Conservation (phyloP, 2,888 invertebrate species). For the Dioctria rufipes region DNA sequence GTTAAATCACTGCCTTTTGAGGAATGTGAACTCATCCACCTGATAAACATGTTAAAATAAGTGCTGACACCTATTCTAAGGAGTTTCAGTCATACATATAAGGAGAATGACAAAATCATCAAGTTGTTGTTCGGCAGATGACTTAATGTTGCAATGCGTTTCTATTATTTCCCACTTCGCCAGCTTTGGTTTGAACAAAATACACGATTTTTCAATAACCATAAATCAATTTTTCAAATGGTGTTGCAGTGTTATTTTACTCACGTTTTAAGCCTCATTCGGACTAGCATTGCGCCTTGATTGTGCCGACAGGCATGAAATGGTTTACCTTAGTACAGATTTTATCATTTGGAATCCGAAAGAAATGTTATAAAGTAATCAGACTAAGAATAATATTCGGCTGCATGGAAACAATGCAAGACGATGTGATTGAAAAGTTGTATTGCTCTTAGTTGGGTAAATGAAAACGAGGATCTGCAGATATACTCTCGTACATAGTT, state of each 20-base stretch:
- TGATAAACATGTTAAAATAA: slow-evolving; percentile 29
- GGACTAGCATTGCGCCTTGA: slow-evolving; percentile 11
- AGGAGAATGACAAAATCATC: slow-evolving; percentile 23
- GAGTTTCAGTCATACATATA: not conserved
- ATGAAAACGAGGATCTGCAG: too few species aligned
- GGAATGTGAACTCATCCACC: slow-evolving; percentile 32
- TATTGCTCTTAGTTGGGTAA: too few species aligned
- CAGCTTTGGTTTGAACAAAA: slow-evolving; percentile 22
- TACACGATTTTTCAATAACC: slow-evolving; percentile 42
- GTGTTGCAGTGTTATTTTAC: slow-evolving; percentile 32
- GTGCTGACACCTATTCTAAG: slow-evolving; percentile 1
- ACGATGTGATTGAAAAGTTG: too few species aligned
- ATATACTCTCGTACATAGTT: too few species aligned
- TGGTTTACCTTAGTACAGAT: slow-evolving; percentile 14
- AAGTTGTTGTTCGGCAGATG: slow-evolving; percentile 22
- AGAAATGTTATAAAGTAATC: slow-evolving; percentile 38
- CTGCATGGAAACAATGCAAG: too few species aligned
- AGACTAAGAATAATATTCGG: not conserved
- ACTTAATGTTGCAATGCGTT: slow-evolving; percentile 31
- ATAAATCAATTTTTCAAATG: slow-evolving; percentile 34
- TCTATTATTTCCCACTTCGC: not conserved
- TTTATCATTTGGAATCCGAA: slow-evolving; percentile 9
- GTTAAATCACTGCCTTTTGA: slow-evolving; percentile 20
- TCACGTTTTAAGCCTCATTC: slow-evolving; percentile 28
- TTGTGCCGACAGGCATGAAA: slow-evolving; percentile 27